phyloP scores from a whole-genome alignment of 2,797 vertebrate genomes.

The Telmatherina bonti region DNA sequence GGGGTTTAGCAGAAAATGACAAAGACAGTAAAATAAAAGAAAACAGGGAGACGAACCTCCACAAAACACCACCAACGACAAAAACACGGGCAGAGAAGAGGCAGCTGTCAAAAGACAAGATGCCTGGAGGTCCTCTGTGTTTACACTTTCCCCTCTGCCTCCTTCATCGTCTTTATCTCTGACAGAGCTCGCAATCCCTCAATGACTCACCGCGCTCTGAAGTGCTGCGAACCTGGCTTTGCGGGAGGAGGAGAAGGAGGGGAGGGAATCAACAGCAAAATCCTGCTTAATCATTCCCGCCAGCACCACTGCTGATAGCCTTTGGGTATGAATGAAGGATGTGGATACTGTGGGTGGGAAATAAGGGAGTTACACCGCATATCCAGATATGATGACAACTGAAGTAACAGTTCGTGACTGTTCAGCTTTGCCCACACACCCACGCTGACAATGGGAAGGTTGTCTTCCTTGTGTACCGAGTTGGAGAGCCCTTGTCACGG shows the following conservation, averaged over 20 bases:
- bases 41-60: constrained; percentile 44
- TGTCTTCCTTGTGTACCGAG: constrained; percentile 56
- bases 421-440: constrained; percentile 49
- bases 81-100: constrained; percentile 44
- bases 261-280: constrained; percentile 48
- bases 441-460: constrained; percentile 63
- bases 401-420: constrained; percentile 65
- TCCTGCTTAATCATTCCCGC: constrained; percentile 68
- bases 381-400: constrained; percentile 65
- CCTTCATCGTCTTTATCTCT: constrained; percentile 61
- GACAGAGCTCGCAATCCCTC: constrained; percentile 58
- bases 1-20: constrained; percentile 37
- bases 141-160: constrained; percentile 68
- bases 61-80: constrained; percentile 17
- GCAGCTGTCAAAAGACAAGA: constrained; percentile 57
- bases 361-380: constrained; percentile 46
- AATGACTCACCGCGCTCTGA: constrained; percentile 64
- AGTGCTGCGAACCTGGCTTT: constrained; percentile 49
- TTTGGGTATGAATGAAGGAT: constrained; percentile 46
- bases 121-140: constrained; percentile 60
- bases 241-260: constrained; percentile 20
- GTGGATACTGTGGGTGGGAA: constrained; percentile 59
- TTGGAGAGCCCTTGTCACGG: constrained; percentile 55
- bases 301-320: constrained; percentile 35
- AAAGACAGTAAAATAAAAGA: constrained; percentile 37